Base-by-base conservation (phyloP, 2,888 invertebrate species). In the Nymphalis polychloros region DNA sequence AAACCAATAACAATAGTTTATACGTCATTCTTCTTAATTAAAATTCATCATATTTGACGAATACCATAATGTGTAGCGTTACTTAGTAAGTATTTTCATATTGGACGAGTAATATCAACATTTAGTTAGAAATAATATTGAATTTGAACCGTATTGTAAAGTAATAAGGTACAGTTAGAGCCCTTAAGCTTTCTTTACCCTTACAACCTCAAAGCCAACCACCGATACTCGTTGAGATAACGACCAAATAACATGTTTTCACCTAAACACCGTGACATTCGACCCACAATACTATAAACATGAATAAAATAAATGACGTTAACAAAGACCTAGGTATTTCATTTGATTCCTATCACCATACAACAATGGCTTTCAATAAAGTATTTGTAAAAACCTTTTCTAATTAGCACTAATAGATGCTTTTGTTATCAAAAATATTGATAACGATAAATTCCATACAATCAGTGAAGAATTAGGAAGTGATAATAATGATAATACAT, bases 281-380 rank as follows among this genome's bases (percentile, higher is more conserved):
- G 86, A 87, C 90, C 89, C 81, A 79, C 77, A 86, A 83, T 78
- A 86, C 91, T 77, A 90, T 81, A 84, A 87, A 85, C 77, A 73
- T 68, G 69, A 78, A 80, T 81, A 85, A 86, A 89, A 91, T 90
- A 90, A 90, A 90, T 89, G 89, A 81, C 79, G 74, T 77, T 77
- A 72, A 77, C 77, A 71, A 62, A 74, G 48, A 72, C 71, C 71
- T 69, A 69, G 62, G 69, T 63, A 76, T 84, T 85, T 84, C 90
- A 91, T 90, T 90, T 84, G 81, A 69, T 64, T 74, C 57, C 59
- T 62, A 64, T 70, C 67, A 69, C 55, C 48, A 59, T 52, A 46
- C 66, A 65, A 52, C 73, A 73, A 90, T 89, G 90, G 81, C 78
- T 78, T 75, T 80, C 7, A 75, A 73, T 63, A 81, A 75, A 75